These are phyloP conservation scores for Meda fulgida DNA, from an alignment of 2,797 vertebrate genomes.

Conservation along the genomic window DNA sequence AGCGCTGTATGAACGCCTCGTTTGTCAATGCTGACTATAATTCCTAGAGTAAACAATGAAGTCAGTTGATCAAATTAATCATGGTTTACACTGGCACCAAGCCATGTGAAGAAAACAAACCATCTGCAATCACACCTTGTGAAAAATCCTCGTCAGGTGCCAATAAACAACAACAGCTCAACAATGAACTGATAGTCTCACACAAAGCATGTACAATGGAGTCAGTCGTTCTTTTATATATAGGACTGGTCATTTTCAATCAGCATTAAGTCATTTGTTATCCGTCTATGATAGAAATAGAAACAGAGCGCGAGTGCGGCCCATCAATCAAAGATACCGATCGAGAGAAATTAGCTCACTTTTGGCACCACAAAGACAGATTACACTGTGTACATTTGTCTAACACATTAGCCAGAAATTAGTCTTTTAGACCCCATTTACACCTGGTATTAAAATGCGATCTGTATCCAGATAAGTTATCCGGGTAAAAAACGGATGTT, in stretches of 20 bases:
- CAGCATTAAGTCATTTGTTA: constrained; percentile 28
- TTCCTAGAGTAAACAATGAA: background rate
- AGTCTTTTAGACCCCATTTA: no score
- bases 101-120: constrained; percentile 35
- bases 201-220: background rate
- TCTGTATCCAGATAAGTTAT: no score
- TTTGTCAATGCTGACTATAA: background rate
- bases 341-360: background rate
- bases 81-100: constrained; percentile 36
- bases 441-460: no score
- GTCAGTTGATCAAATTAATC: constrained; percentile 20
- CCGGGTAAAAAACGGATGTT: no score
- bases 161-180: constrained; percentile 3
- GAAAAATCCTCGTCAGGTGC: constrained; percentile 25
- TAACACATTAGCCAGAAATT: background rate
- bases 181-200: constrained; percentile 13
- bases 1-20: background rate
- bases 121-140: constrained; percentile 21
- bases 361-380: constrained; percentile 5
- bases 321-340: constrained; percentile 68
- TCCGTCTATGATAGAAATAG: constrained; percentile 18
- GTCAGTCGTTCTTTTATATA: background rate
- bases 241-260: constrained; percentile 23
- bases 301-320: constrained; percentile 57
- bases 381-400: background rate